These are phyloP conservation scores for Pemphredon lugubris DNA, from an alignment of 2,888 invertebrate genomes.

Conservation along the genomic window DNA sequence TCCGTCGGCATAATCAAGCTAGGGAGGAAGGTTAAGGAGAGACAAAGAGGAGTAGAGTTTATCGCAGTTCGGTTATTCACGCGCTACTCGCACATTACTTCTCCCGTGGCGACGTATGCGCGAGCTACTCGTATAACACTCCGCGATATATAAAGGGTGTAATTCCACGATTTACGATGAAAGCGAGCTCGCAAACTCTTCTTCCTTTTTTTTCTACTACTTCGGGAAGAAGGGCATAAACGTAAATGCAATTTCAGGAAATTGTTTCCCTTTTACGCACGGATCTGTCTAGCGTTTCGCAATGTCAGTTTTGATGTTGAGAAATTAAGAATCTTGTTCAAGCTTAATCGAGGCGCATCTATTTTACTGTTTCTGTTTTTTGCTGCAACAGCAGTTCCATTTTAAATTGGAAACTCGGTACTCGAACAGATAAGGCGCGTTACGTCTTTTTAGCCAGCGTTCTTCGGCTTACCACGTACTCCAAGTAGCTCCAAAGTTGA, in stretches of 20 bases:
- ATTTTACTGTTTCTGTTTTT: too few species aligned
- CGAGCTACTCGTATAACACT: constrained; percentile 32
- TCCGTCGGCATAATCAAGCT: constrained; percentile 27
- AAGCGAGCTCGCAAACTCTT: constrained; percentile 2
- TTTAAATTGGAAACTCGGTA: too few species aligned
- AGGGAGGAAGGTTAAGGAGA: neutral
- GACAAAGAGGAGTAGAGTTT: constrained; percentile 14
- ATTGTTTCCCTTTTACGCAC: neutral
- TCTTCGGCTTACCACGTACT: too few species aligned
- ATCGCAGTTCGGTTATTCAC: constrained; percentile 57
- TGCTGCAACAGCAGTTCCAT: too few species aligned
- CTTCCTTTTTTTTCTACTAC: neutral
- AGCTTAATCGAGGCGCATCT: too few species aligned
- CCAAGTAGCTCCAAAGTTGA: too few species aligned
- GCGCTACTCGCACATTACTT: constrained; percentile 59
- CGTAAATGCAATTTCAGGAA: neutral
- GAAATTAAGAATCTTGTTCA: too few species aligned
- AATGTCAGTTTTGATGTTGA: too few species aligned
- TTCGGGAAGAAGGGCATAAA: neutral
- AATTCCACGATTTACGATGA: constrained; percentile 24
- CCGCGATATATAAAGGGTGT: constrained; percentile 27
- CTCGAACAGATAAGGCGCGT: too few species aligned
- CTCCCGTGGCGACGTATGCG: constrained; percentile 53
- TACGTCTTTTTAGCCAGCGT: too few species aligned
- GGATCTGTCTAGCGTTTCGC: neutral